These are phyloP conservation scores for Gisinianus flammeolus DNA, from an alignment of 2,888 invertebrate species.

Conservation along the genomic window DNA sequence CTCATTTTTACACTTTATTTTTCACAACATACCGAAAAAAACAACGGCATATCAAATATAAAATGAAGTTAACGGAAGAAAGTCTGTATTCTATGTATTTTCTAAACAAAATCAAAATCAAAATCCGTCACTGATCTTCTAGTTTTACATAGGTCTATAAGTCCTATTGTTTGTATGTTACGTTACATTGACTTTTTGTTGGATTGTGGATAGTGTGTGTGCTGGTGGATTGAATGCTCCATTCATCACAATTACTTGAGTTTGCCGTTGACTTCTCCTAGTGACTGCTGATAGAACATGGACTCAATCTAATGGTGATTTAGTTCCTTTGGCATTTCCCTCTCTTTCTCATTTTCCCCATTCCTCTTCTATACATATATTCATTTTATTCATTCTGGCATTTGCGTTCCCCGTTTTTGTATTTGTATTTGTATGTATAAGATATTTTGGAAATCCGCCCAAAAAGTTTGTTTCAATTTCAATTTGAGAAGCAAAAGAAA, in stretches of 20 bases:
- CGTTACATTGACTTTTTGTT: neutral
- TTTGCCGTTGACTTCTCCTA: conserved; percentile 16
- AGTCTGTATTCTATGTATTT: neutral
- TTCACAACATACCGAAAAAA: neutral
- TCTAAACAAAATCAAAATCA: neutral
- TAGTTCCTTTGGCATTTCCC: neutral
- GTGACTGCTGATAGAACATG: neutral
- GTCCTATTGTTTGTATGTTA: neutral
- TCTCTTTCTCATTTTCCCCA: neutral
- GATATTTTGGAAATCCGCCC: conserved; percentile 14
- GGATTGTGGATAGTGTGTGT: neutral
- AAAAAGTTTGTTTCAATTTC: neutral
- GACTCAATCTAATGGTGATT: conserved; percentile 18
- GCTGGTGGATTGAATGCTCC: conserved; percentile 26
- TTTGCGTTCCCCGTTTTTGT: too few relatives aligned
- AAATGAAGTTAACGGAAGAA: neutral
- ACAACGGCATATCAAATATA: neutral
- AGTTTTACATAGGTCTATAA: neutral
- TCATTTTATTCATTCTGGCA: too few relatives aligned
- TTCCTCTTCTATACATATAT: neutral
- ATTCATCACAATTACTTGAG: conserved; percentile 33
- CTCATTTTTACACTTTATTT: neutral
- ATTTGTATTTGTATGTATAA: too few relatives aligned
- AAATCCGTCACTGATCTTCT: neutral
- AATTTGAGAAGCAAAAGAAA: neutral